Evolutionary conservation across 2,888 invertebrate genomes (phyloP).

Genomic region (Mythimna impura): DNA sequence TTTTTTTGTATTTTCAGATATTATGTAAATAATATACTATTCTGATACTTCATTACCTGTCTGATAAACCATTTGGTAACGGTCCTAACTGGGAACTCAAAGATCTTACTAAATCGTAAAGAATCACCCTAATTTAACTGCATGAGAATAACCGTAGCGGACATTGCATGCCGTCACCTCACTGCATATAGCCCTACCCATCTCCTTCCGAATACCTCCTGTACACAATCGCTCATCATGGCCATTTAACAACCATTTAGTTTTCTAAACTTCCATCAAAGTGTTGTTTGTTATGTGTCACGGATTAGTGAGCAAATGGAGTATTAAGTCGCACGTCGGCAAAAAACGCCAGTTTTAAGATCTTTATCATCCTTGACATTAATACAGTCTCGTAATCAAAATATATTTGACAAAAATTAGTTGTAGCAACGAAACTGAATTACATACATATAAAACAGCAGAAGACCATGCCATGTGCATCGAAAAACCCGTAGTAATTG

Average conservation of each 20-base stretch:
- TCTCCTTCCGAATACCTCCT: constrained; percentile 77
- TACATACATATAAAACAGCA: too few relatives aligned
- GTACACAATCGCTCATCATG: constrained; percentile 45
- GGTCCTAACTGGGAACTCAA: constrained; percentile 46
- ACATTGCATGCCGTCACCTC: constrained; percentile 84
- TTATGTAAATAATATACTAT: constrained; percentile 30
- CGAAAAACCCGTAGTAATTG: too few relatives aligned
- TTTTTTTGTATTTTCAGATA: constrained; percentile 35
- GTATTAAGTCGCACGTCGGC: not conserved
- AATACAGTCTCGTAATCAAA: too few relatives aligned
- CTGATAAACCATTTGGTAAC: constrained; percentile 39
- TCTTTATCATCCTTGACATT: too few relatives aligned
- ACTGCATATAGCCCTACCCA: constrained; percentile 84
- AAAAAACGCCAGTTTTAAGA: not conserved
- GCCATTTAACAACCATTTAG: constrained; percentile 8
- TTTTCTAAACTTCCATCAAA: not conserved
- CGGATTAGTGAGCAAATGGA: constrained; percentile 44
- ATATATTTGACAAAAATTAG: too few relatives aligned
- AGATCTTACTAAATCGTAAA: constrained; percentile 83
- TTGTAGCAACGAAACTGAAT: too few relatives aligned
- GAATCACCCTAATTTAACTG: constrained; percentile 71
- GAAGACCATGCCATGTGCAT: too few relatives aligned
- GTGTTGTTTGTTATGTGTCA: constrained; percentile 3
- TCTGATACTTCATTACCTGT: not conserved
- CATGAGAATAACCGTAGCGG: constrained; percentile 81